Evolutionary conservation across 1,140 invertebrate species (phyloP).

Genomic region (Aphelenchoides besseyi): DNA sequence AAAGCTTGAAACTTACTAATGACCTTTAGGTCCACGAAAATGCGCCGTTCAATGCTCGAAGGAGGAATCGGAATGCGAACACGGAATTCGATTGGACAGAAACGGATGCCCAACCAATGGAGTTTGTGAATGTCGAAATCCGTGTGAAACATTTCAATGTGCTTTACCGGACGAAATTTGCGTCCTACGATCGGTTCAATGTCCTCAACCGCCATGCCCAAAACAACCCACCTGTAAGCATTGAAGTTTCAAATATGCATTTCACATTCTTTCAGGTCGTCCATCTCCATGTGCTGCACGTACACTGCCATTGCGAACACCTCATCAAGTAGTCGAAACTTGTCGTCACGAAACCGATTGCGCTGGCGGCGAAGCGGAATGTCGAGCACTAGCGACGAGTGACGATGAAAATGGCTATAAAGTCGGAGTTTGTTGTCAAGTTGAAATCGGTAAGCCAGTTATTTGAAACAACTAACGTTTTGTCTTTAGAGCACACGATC

Average conservation of each 20-base stretch:
- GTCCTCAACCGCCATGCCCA: conserved; percentile 10
- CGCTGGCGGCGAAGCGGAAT: not conserved
- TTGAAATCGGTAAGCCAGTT: not conserved
- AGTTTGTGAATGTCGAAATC: conserved; percentile 44
- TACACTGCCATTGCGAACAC: conserved; percentile 10
- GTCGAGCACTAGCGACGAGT: conserved; percentile 4
- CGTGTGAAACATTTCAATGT: conserved; percentile 50
- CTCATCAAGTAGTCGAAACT: not conserved
- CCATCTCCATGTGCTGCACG: conserved; percentile 28
- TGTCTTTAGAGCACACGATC: not conserved
- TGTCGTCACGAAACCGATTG: conserved; percentile 7
- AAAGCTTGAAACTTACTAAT: conserved; percentile 11
- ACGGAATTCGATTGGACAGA: conserved; percentile 45
- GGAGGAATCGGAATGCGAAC: conserved; percentile 29
- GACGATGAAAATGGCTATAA: conserved; percentile 4
- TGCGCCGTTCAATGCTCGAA: conserved; percentile 34
- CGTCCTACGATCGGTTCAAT: conserved; percentile 40
- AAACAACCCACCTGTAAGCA: conserved; percentile 14
- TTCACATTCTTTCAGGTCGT: conserved; percentile 13
- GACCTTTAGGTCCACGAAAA: conserved; percentile 29
- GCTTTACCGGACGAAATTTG: conserved; percentile 42
- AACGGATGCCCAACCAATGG: conserved; percentile 52
- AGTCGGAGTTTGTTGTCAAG: conserved; percentile 11
- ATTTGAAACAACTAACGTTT: not conserved
- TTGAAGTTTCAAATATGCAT: not conserved